Conservation (phyloP, 2,113 vertebrate genomes). For the Carettochelys insculpta region DNA sequence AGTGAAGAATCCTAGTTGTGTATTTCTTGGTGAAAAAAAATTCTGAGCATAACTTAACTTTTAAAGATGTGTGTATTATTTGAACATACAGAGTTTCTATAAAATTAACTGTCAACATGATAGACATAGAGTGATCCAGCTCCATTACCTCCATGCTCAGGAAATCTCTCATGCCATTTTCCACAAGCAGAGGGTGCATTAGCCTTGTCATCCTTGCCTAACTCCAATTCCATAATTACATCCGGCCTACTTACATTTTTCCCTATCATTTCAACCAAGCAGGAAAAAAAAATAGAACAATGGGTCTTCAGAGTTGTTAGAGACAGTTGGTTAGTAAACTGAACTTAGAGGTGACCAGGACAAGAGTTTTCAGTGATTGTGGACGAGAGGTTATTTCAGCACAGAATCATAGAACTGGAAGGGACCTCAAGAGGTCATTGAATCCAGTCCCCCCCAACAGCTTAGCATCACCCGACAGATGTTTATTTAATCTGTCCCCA, state of each 20-base stretch:
- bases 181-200: not conserved
- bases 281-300: not conserved
- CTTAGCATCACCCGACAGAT: no score
- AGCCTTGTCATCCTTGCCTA: not conserved
- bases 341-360: not conserved
- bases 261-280: not conserved
- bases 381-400: not conserved
- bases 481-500: no score
- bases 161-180: not conserved
- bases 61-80: not conserved
- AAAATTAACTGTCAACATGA: not conserved
- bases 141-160: not conserved
- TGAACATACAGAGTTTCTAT: not conserved
- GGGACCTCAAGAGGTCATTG: no score
- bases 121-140: not conserved
- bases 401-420: no score
- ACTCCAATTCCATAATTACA: not conserved
- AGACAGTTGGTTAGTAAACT: not conserved
- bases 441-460: no score
- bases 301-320: not conserved
- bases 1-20: not conserved
- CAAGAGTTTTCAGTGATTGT: not conserved
- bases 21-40: not conserved
- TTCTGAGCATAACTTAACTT: not conserved
- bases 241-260: rapidly evolving